Evolutionary conservation across 2,888 invertebrate species (phyloP), one percentile per base, ranked within the genome.

Genomic region (Hydrotaea cyrtoneurina): DNA sequence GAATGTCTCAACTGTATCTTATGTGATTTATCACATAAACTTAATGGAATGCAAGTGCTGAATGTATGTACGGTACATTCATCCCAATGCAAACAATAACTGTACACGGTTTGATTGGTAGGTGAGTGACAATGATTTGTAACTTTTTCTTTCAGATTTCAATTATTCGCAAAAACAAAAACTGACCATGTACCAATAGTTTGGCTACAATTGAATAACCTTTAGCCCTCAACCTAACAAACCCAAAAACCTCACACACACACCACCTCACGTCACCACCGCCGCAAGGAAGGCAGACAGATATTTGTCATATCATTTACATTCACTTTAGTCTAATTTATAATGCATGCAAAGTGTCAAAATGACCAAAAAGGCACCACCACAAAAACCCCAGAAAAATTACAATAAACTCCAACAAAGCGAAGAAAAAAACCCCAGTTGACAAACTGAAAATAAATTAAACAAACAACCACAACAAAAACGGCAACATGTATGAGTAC

Each of bases 261-360:
- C 15, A 36, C n/a, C 7, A n/a, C n/a, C n/a, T n/a, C 1, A 36
- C 7, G 4, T 8, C 7, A 26, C 15, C 62, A 36, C 15, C 62
- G 31, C n/a, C n/a, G 31, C 31, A 62, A 26, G n/a, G 59, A 62
- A 17, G 39, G 10, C 19, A 39, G 69, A 69, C 69, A 76, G 76
- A 81, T 81, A 81, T 81, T 85, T 81, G 73, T 85, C 81, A 79
- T 69, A 79, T 81, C 62, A 76, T 79, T 85, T 77, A 82, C 82
- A 85, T 85, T 85, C 85, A 77, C 76, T 82, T 82, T 73, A 74
- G 69, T 69, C 85, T 74, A 76, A 85, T 85, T 79, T 82, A 85
- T 77, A 76, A 79, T 79, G 79, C 78, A 79, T 78, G 76, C 84
- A 13, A 76, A 77, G 85, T 85, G 85, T 82, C 82, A 79, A 69